These are phyloP conservation scores for Hystrix cristata DNA, from an alignment of 2,113 vertebrate genomes.

Conservation along the genomic window DNA sequence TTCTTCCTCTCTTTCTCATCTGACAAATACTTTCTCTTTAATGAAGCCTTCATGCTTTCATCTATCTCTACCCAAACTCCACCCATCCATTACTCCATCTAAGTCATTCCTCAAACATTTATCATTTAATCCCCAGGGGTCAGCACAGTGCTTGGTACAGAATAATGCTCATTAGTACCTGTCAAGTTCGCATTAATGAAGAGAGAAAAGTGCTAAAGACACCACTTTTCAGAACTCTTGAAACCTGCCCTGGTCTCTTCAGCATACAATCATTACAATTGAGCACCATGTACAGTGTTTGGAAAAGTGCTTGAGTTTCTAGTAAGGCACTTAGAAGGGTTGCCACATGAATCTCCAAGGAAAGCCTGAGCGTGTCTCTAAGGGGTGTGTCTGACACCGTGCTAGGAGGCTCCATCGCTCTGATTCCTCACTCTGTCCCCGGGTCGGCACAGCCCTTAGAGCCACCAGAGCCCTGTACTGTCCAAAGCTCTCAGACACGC, in stretches of 20 bases:
- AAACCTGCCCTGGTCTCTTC: neutral
- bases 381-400: neutral
- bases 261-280: neutral
- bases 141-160: neutral
- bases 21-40: slow-evolving; percentile 26
- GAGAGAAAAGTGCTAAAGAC: neutral
- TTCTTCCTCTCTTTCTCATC: neutral
- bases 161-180: neutral
- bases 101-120: neutral
- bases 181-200: neutral
- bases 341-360: neutral
- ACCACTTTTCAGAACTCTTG: neutral
- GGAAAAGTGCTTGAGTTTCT: slow-evolving; percentile 25
- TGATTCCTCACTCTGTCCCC: too few species aligned
- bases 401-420: neutral
- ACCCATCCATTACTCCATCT: neutral
- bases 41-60: neutral
- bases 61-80: neutral
- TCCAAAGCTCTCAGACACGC: neutral
- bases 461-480: fast-evolving
- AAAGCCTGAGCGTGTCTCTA: neutral
- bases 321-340: neutral
- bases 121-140: neutral
- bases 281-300: neutral
- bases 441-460: neutral